phyloP scores from a whole-genome alignment of 2,797 vertebrate species.

The Nyctalus aviator region DNA sequence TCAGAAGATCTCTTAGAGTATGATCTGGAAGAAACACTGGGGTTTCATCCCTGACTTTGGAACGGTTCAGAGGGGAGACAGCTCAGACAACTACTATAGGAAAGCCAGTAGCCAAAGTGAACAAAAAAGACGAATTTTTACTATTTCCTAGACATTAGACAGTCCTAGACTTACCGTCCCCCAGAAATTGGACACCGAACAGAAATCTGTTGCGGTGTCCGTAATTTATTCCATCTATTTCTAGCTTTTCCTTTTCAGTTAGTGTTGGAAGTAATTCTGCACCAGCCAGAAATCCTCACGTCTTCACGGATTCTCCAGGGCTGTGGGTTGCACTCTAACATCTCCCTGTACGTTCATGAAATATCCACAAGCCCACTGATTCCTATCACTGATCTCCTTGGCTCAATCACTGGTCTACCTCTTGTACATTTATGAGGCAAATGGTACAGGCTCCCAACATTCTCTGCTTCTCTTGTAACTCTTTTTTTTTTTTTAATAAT shows the following conservation, averaged over 20 bases:
- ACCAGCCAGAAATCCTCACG: neutral
- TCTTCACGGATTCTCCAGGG: neutral
- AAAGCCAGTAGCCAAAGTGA: neutral
- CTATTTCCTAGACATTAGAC: neutral
- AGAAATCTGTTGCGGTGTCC: neutral
- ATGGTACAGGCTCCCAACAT: neutral
- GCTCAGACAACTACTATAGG: neutral
- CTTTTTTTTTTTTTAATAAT: neutral
- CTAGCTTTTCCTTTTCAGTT: neutral
- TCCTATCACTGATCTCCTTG: neutral
- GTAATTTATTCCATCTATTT: neutral
- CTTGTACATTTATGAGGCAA: neutral
- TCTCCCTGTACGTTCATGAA: neutral
- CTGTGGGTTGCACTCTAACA: neutral
- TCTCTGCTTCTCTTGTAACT: neutral
- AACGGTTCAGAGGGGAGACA: neutral
- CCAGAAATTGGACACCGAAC: neutral
- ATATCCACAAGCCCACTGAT: neutral
- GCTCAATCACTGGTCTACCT: neutral
- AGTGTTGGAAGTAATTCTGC: neutral
- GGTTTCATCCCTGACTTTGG: neutral
- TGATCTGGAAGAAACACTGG: neutral
- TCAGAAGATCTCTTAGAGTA: neutral
- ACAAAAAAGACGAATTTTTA: neutral
- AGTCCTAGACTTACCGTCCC: neutral